Conservation (phyloP, 2,113 vertebrate species). For the Bolborhynchus lineola region DNA sequence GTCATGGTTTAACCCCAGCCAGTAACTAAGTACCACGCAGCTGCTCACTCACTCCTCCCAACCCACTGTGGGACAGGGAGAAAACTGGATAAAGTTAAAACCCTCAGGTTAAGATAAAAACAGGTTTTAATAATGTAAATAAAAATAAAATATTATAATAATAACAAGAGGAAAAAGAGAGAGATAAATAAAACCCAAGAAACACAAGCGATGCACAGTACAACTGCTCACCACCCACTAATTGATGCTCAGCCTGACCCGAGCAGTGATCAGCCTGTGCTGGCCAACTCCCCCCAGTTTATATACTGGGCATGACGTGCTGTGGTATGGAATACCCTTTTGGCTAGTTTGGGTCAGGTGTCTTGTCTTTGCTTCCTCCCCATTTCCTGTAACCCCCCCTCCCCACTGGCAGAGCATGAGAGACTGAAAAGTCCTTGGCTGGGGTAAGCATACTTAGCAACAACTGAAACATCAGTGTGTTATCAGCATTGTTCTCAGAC, state of each 20-base stretch:
- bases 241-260: neutral
- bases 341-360: neutral
- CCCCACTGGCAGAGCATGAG: neutral
- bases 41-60: neutral
- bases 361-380: neutral
- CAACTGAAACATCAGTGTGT: neutral
- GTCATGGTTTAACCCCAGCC: neutral
- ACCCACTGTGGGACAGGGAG: neutral
- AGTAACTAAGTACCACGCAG: neutral
- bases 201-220: neutral
- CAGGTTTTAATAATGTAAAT: neutral
- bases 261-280: neutral
- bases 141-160: neutral
- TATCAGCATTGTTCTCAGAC: neutral
- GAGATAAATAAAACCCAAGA: neutral
- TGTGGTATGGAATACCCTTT: neutral
- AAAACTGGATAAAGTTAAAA: neutral
- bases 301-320: neutral
- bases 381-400: neutral
- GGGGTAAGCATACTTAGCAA: neutral
- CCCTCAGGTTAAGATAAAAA: neutral
- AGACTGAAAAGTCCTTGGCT: neutral
- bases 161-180: neutral
- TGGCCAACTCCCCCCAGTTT: neutral
- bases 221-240: neutral